Base-by-base conservation (phyloP, 2,113 vertebrate genomes). In the Heteronetta atricapilla region DNA sequence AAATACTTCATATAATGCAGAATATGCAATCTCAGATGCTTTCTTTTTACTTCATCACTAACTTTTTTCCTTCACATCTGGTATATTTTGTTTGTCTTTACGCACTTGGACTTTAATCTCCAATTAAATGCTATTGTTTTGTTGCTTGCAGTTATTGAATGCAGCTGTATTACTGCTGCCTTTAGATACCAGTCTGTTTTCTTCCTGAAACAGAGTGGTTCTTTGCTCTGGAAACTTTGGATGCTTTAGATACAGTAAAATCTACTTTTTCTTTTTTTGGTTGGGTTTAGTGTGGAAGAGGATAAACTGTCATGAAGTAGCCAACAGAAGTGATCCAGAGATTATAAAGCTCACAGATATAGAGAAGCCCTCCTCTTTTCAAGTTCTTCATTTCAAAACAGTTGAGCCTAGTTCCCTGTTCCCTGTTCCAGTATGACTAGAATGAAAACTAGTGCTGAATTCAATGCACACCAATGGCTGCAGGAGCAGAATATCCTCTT, bases 401-500 rank as follows among this genome's bases (percentile, higher is more conserved):
- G 13, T 53, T 82, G 59, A 90, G 36, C 58, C 38, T 85, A 63
- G 50, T 91, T 93, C 87, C 87, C 55, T 89, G 64, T 36, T 86
- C 42, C 25, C 26, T 78, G 18, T 95, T 88, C 38, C 3, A 4
- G 22, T 64, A 44, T 82, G 66, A 53, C 56, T 91, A 55, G 56
- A 82, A 58, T 77, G 11, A 82, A 90, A 77, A 67, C 7, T 85
- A 72, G 59, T 38, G 16, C 59, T 87, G 53, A 53, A 72, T 89
- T 86, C 46, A 80, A 3, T 82, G 59, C 15, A 29, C 13, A 46
- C 52, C 15, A n/a, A 28, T 62, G 55, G n/a, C 67, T 81, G 89
- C 84, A 58, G 53, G 62, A 70, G 68, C 26, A 84, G 53, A 92
- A 91, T 90, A 74, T 70, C 29, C 31, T 90, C 69, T 91, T 94